Percentiles rank a stretch among this genome's conserved stretches.
These are phyloP conservation scores for Heliconius melpomene DNA, from an alignment of 1,140 invertebrate genomes.

Conservation along the genomic window DNA sequence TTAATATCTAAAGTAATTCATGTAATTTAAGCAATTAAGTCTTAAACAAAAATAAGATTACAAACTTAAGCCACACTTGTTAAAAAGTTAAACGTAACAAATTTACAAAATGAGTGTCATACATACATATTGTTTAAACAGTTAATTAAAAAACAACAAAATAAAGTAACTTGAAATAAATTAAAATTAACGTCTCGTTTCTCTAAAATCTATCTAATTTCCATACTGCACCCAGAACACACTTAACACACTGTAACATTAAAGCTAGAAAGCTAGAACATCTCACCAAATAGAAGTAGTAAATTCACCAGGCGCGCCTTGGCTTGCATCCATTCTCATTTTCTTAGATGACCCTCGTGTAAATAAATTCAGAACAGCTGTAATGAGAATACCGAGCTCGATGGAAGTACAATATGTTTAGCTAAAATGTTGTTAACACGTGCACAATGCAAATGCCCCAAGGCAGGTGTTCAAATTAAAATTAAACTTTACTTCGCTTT, in stretches of 20 bases:
- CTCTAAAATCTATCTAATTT: slow-evolving; percentile 8
- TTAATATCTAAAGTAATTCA: too few species aligned
- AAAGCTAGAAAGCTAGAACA: not conserved
- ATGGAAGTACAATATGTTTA: slow-evolving; percentile 43
- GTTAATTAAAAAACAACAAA: not conserved
- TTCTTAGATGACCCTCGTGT: slow-evolving; percentile 63
- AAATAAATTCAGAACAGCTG: slow-evolving; percentile 56
- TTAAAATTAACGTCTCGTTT: not conserved
- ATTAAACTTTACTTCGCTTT: slow-evolving; percentile 16
- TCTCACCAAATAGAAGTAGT: slow-evolving; percentile 49
- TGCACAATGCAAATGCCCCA: slow-evolving; percentile 38
- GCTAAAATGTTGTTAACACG: slow-evolving; percentile 46
- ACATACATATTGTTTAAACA: too few species aligned
- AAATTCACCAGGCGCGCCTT: slow-evolving; percentile 52
- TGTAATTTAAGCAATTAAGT: too few species aligned
- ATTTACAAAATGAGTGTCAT: too few species aligned
- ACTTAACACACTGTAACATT: slow-evolving; percentile 26
- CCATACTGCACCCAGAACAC: slow-evolving; percentile 5
- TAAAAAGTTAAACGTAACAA: too few species aligned
- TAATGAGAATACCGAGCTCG: slow-evolving; percentile 61
- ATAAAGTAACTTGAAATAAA: not conserved
- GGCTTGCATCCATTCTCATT: slow-evolving; percentile 59
- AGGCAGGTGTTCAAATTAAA: slow-evolving; percentile 37
- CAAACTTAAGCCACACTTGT: too few species aligned
- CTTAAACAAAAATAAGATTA: too few species aligned